Conservation (phyloP, 2,888 invertebrate species). For the Parochlus steinenii region DNA sequence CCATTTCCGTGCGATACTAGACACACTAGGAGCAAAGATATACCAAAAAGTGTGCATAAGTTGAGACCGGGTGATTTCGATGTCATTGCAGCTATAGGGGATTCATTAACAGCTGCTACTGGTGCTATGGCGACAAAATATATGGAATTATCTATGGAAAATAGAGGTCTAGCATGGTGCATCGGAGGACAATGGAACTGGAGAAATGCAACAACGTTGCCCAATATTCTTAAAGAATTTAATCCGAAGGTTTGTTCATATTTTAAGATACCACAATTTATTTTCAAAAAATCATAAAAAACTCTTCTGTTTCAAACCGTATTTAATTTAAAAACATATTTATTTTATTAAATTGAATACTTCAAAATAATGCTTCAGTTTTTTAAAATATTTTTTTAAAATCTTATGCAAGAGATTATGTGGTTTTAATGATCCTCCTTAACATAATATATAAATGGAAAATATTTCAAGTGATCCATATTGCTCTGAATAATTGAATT, state of each 20-base stretch:
- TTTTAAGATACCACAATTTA: background rate
- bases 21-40: constrained; percentile 17
- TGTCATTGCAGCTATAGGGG: constrained; percentile 36
- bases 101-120: constrained; percentile 28
- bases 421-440: no score
- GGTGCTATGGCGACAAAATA: constrained; percentile 26
- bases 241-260: constrained; percentile 30
- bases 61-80: constrained; percentile 34
- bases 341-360: background rate
- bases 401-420: no score
- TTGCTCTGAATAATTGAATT: no score
- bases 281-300: constrained; percentile 1
- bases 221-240: constrained; percentile 37
- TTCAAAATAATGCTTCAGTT: no score
- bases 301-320: background rate
- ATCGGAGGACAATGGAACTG: constrained; percentile 31
- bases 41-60: constrained; percentile 33
- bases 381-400: no score
- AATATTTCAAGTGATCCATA: no score
- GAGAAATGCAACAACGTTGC: constrained; percentile 31
- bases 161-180: constrained; percentile 28
- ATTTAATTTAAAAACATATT: constrained; percentile 2
- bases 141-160: constrained; percentile 26
- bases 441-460: no score
- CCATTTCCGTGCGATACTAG: constrained; percentile 22